phyloP scores from a whole-genome alignment of 2,888 invertebrate species.

The Rhogogaster chlorosoma region DNA sequence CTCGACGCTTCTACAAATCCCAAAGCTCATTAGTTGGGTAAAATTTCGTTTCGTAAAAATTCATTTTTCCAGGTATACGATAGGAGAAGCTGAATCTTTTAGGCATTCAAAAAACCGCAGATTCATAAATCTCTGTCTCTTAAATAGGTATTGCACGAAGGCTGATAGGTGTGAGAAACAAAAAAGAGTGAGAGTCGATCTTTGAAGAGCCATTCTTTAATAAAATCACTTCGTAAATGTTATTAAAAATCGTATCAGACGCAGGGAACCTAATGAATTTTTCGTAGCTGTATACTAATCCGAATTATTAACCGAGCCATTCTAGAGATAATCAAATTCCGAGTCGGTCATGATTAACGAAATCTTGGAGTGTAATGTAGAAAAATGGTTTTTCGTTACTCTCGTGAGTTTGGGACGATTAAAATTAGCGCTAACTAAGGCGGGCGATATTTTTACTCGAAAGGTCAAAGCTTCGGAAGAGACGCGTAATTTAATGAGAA shows the following conservation, averaged over 20 bases:
- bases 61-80: neutral
- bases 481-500: conserved; percentile 20
- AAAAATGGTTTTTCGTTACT: neutral
- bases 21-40: neutral
- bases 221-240: neutral
- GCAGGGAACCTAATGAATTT: neutral
- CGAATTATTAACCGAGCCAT: neutral
- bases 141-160: neutral
- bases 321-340: neutral
- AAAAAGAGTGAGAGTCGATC: neutral
- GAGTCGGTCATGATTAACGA: neutral
- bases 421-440: neutral
- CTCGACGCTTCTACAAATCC: neutral
- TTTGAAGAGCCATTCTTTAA: neutral
- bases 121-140: neutral
- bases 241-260: neutral
- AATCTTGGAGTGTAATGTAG: neutral
- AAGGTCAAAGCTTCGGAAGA: neutral
- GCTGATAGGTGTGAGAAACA: neutral
- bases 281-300: neutral
- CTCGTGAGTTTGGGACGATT: neutral
- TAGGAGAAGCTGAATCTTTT: neutral
- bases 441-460: neutral
- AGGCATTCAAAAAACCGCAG: neutral
- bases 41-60: neutral